Percentiles rank a stretch among this genome's conserved stretches.
phyloP scores from a whole-genome alignment of 2,888 invertebrate species.

The Scaptomyza reducta region DNA sequence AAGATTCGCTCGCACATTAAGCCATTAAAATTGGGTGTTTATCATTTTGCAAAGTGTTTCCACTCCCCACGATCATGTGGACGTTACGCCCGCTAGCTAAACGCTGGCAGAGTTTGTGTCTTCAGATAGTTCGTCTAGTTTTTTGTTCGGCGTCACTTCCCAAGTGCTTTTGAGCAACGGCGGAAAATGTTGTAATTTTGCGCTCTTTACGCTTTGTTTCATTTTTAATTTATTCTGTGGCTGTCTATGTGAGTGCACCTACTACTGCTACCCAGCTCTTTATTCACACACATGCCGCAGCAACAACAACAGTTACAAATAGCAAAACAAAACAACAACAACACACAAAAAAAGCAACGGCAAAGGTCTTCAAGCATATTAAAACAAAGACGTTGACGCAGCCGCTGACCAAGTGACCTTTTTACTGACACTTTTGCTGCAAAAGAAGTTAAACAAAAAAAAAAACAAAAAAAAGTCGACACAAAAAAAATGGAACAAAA shows the following conservation, averaged over 20 bases:
- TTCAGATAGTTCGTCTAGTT: conserved; percentile 21
- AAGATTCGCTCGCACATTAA: conserved; percentile 17
- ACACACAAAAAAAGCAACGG: conserved; percentile 15
- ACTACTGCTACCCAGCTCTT: conserved; percentile 31
- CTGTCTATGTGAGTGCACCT: conserved; percentile 60
- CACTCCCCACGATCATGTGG: not conserved
- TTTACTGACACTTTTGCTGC: conserved; percentile 76
- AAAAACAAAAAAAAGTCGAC: not conserved
- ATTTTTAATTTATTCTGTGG: conserved; percentile 80
- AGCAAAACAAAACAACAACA: no score
- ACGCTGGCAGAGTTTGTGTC: conserved; percentile 11
- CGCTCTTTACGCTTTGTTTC: conserved; percentile 80
- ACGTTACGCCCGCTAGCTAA: not conserved
- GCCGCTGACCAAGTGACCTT: conserved; percentile 76
- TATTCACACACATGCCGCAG: conserved; percentile 63
- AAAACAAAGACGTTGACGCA: conserved; percentile 66
- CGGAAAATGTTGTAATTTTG: conserved; percentile 78
- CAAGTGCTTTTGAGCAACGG: conserved; percentile 70
- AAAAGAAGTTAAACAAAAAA: conserved; percentile 34
- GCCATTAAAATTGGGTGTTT: conserved; percentile 15
- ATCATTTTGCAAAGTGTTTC: conserved; percentile 19
- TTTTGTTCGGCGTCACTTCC: conserved; percentile 41
- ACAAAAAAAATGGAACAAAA: conserved; percentile 43
- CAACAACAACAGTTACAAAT: conserved; percentile 6
- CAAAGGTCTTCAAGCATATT: conserved; percentile 72